Evolutionary conservation across 37 sponge, comb jelly and placozoan species (phyloP).

Genomic region (Haliclona indistincta): DNA sequence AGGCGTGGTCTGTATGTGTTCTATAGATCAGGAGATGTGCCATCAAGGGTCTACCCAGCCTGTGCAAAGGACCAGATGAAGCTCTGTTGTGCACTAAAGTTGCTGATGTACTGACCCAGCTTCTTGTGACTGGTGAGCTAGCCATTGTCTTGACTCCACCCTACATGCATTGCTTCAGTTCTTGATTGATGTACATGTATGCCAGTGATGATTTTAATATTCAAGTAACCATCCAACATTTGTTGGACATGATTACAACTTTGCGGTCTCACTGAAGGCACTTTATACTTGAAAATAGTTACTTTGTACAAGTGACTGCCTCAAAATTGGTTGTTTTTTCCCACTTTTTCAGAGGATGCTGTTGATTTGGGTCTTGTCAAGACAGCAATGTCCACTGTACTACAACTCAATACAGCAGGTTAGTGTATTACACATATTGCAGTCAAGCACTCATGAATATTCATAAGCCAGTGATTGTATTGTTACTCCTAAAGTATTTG

Average conservation of each 20-base stretch:
- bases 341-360: conserved; percentile 48
- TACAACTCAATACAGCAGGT: conserved; percentile 32
- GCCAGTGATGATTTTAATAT: no score
- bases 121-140: conserved; percentile 61
- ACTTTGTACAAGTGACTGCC: neutral
- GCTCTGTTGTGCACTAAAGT: conserved; percentile 33
- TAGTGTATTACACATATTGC: neutral
- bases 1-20: neutral
- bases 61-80: conserved; percentile 29
- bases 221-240: no score
- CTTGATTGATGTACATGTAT: no score
- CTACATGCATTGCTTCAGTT: no score
- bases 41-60: conserved; percentile 67
- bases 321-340: neutral
- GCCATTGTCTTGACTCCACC: no score
- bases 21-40: conserved; percentile 44
- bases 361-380: conserved; percentile 58
- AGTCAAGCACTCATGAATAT: no score
- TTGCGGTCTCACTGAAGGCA: no score
- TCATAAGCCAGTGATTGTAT: no score
- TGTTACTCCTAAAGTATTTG: neutral
- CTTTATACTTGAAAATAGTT: neutral
- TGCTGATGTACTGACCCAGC: conserved; percentile 67
- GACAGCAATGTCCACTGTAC: conserved; percentile 34
- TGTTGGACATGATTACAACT: no score